Base-by-base conservation (phyloP, 2,888 invertebrate species). In the Polydrusus cervinus region DNA sequence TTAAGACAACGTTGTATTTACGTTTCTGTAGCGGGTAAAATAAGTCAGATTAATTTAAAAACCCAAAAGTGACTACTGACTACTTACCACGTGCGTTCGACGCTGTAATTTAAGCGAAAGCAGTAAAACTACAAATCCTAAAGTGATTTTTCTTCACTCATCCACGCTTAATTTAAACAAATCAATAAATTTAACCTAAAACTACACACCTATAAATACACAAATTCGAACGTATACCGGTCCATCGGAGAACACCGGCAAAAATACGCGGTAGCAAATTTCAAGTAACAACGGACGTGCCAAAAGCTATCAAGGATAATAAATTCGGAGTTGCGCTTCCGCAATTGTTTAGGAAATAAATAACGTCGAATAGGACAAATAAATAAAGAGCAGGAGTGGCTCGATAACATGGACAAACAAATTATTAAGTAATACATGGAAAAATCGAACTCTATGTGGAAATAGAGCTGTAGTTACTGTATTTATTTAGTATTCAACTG, bases 231-330 rank as follows among this genome's bases (percentile, higher is more conserved):
- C 53, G 25, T 25, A 53, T 2, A 25, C 53, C 25, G 25, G 53
- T 25, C 25, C 25, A 53, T 25, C 3, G 9, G 34, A 34, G 20
- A 14, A 53, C 25, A 53, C 20, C 53, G 14, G 14, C 55, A 14
- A 55, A 55, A 55, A 55, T 55, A 55, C 34, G 55, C 14, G 34
- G 34, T 55, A 55, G 55, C 30, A 55, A 55, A 55, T 55, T 43
- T 55, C 30, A 9, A 25, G 34, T 55, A 55, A 55, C 55, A 34
- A 55, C 55, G 14, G 55, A 55, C 55, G 14, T 14, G 55, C 55
- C 34, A 55, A 34, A 30, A 55, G 55, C n/a, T 34, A 55, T 55
- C 55, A 14, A 1, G 55, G 55, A 55, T 34, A 30, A 53, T 53
- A 55, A 34, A 55, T 30, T 6, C 16, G 10, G 16, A 60, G 18